These are phyloP conservation scores for Hylomyscus alleni DNA, from an alignment of 2,797 vertebrate genomes.

Conservation along the genomic window DNA sequence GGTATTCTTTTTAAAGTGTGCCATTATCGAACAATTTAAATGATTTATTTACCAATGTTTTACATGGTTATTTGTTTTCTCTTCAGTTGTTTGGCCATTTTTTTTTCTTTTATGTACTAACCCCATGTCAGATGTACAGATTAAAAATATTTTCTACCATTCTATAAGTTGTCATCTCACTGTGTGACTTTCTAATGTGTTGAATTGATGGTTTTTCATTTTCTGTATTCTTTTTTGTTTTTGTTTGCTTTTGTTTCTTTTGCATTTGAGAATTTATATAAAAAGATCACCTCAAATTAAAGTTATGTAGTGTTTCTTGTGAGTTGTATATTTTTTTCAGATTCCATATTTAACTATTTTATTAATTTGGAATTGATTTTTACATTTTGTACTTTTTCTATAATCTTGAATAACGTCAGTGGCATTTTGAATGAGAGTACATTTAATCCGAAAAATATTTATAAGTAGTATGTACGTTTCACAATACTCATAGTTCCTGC, in stretches of 20 bases:
- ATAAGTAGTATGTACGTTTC: not conserved
- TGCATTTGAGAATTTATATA: not conserved
- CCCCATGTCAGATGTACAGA: not conserved
- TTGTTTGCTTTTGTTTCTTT: not conserved
- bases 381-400: not conserved
- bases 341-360: not conserved
- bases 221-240: not conserved
- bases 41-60: not conserved
- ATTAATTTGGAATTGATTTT: not conserved
- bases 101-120: too few relatives aligned
- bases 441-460: not conserved
- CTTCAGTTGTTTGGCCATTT: not conserved
- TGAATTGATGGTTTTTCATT: not conserved
- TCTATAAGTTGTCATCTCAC: not conserved
- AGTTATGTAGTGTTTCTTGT: not conserved
- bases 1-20: not conserved
- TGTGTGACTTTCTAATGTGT: too few relatives aligned
- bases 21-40: not conserved
- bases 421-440: not conserved
- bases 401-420: not conserved
- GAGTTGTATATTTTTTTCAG: not conserved
- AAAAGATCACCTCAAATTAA: not conserved
- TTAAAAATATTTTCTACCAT: too few relatives aligned
- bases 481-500: not conserved
- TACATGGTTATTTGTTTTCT: not conserved